Evolutionary conservation across 1,140 invertebrate genomes (phyloP).

Genomic region (Drosophila nigromelanica): DNA sequence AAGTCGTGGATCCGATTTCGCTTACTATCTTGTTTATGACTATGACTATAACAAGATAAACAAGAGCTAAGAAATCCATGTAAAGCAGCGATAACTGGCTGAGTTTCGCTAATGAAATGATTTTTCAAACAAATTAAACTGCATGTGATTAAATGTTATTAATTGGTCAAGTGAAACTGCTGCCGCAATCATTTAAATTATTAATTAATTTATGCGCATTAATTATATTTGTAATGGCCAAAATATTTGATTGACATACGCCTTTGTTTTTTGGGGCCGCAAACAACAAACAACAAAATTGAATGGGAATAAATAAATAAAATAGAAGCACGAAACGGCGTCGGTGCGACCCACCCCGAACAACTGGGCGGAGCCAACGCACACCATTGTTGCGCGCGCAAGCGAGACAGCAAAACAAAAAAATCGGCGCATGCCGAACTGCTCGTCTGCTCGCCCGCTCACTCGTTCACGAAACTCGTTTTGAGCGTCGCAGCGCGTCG

Average conservation of each 20-base stretch:
- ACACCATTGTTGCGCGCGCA: slow-evolving; percentile 31
- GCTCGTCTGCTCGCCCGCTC: slow-evolving; percentile 2
- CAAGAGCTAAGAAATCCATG: background rate
- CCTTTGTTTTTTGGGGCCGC: slow-evolving; percentile 27
- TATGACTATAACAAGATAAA: background rate
- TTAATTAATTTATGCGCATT: slow-evolving; percentile 63
- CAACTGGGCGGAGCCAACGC: slow-evolving; percentile 37
- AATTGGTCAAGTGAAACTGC: slow-evolving; percentile 51
- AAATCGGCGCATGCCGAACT: background rate
- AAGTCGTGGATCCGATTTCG: background rate
- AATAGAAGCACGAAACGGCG: slow-evolving; percentile 1
- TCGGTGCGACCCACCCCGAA: slow-evolving; percentile 26
- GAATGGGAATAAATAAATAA: slow-evolving; percentile 32
- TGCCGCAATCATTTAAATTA: slow-evolving; percentile 38
- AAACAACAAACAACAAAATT: slow-evolving; percentile 4
- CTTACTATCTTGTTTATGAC: slow-evolving; percentile 8
- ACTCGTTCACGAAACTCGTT: slow-evolving; percentile 45
- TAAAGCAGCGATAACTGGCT: slow-evolving; percentile 1
- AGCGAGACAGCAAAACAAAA: slow-evolving; percentile 26
- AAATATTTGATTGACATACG: slow-evolving; percentile 51
- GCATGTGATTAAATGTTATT: slow-evolving; percentile 54
- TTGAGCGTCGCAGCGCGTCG: slow-evolving; percentile 25
- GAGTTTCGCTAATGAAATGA: slow-evolving; percentile 44
- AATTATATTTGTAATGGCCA: slow-evolving; percentile 24
- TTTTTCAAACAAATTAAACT: slow-evolving; percentile 35